Conservation (phyloP, 2,797 vertebrate genomes). For the Myripristis jacobus region DNA sequence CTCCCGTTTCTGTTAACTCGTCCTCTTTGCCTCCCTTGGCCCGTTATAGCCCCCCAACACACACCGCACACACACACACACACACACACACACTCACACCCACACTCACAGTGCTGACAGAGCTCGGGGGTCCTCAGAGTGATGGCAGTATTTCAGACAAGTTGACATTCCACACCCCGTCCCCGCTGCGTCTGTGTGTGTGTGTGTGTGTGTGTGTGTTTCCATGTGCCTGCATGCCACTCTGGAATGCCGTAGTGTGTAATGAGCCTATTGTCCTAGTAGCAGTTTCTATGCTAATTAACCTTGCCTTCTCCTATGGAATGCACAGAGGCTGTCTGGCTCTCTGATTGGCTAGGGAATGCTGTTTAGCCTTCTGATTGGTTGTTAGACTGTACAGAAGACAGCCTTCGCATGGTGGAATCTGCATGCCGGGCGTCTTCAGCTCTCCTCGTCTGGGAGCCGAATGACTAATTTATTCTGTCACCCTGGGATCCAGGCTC, state of each 20-base stretch:
- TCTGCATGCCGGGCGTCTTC: constrained; percentile 23
- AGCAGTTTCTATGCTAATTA: constrained; percentile 69
- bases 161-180: constrained; percentile 58
- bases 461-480: constrained; percentile 58
- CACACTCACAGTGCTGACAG: constrained; percentile 35
- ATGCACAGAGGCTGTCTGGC: constrained; percentile 42
- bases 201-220: constrained; percentile 17
- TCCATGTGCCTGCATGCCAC: not conserved
- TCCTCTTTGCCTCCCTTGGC: constrained; percentile 14
- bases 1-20: constrained; percentile 54
- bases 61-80: constrained; percentile 24
- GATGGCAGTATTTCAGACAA: constrained; percentile 50
- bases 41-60: constrained; percentile 21
- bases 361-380: constrained; percentile 29
- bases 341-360: constrained; percentile 41
- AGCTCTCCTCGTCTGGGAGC: constrained; percentile 29
- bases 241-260: constrained; percentile 63
- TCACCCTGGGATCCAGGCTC: constrained; percentile 36
- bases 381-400: constrained; percentile 22
- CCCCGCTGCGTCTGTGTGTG: constrained; percentile 38
- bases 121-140: constrained; percentile 38
- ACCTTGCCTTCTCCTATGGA: constrained; percentile 53
- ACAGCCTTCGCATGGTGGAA: constrained; percentile 16
- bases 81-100: constrained; percentile 23
- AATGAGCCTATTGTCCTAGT: constrained; percentile 71